Base-by-base conservation (phyloP, 2,113 vertebrate genomes). In the Protomyctophum bolini region DNA sequence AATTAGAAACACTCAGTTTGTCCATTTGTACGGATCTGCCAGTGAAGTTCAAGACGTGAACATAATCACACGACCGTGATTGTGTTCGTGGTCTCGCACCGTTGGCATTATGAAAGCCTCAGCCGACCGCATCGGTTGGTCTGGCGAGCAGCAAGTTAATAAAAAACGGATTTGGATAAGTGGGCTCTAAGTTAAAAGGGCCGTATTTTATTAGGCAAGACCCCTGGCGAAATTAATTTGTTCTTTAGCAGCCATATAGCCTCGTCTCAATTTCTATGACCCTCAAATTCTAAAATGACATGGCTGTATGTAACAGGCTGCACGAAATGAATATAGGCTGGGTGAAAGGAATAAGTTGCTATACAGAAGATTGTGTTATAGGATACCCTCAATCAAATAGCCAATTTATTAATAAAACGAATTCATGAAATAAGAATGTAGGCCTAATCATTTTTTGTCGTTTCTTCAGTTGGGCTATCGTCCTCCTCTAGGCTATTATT, bases 131-230 rank as follows among this genome's bases (percentile, higher is more conserved):
- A 82, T 82, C 77, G 77, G 87, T 82, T 89, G 82, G 83, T 87
- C 77, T 86, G 80, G 63, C 82, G 83, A 88, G 83, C 83, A 88
- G 85, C 75, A 55, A 89, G 82, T 87, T 89, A 87, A 90, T 90
- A 85, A 89, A 91, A 91, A 90, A 82, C 83, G 87, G 90, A 89
- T 90, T 91, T 88, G 80, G 72, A 86, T 80, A 87, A 89, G 86
- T 87, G 82, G 74, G 81, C 70, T 88, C 76, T 57, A 48, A 81
- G 52, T 87, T 79, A 77, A 84, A 83, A 72, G 72, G 61, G 52
- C 58, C 50, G 55, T 56, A 11, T 82, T 75, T 73, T 79, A 82
- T 83, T 69, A 79, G 61, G 10, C 73, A 60, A 60, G 76, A 66
- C 69, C 73, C 68, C 50, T 62, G 75, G 72, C 76, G 66, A 83